Evolutionary conservation across 2,888 invertebrate species (phyloP).

Genomic region (Xanthorhoe designata): DNA sequence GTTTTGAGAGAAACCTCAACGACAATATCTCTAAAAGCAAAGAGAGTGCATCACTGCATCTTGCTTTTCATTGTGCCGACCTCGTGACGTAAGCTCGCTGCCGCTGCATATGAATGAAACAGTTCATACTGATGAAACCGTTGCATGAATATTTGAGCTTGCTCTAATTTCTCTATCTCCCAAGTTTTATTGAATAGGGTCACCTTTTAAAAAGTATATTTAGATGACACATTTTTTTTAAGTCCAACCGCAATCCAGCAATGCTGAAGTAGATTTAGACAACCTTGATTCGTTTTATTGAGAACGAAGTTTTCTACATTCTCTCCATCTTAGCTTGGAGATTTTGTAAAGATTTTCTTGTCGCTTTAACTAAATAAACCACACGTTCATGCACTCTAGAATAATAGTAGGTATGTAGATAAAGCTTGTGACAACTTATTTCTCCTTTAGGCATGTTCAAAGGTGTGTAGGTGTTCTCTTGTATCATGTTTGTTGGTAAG

Average conservation of each 20-base stretch:
- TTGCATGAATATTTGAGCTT: constrained; percentile 21
- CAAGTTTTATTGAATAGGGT: constrained; percentile 5
- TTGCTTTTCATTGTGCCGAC: constrained; percentile 58
- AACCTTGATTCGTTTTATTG: constrained; percentile 7
- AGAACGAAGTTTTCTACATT: constrained; percentile 5
- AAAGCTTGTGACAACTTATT: constrained; percentile 45
- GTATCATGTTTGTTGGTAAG: background rate
- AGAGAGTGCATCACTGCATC: constrained; percentile 62
- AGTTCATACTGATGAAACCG: constrained; percentile 20
- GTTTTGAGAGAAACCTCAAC: constrained; percentile 46
- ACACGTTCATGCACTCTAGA: constrained; percentile 51
- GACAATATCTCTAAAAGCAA: constrained; percentile 70
- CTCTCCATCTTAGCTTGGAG: constrained; percentile 51
- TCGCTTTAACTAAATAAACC: constrained; percentile 59
- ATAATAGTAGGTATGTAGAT: constrained; percentile 36
- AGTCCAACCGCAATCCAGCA: background rate
- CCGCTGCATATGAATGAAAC: constrained; percentile 53
- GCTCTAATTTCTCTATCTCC: constrained; percentile 13
- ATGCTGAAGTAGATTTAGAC: background rate
- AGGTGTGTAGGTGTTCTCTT: constrained; percentile 22
- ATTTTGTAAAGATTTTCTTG: constrained; percentile 57
- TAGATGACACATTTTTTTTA: constrained; percentile 14
- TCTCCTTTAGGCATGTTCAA: constrained; percentile 37
- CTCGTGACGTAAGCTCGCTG: constrained; percentile 50
- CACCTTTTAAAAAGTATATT: background rate